Evolutionary conservation across 1,140 invertebrate genomes (phyloP).

Genomic region (Alviniconcha marisindica): DNA sequence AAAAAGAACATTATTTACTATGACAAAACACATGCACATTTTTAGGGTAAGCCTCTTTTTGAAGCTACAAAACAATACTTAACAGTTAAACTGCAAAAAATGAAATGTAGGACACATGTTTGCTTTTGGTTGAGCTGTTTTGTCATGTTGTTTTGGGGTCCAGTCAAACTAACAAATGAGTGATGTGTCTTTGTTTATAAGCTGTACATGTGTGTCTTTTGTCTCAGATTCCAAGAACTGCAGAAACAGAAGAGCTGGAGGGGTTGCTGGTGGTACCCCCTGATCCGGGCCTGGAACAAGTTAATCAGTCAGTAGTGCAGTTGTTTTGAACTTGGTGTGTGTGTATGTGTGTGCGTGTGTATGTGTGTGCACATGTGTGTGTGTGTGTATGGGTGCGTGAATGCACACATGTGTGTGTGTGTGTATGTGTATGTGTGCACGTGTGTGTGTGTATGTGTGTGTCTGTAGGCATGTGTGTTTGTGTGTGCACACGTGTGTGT

Average conservation of each 20-base stretch:
- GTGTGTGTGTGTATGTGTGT: not conserved
- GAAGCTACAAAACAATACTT: too few relatives aligned
- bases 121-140: too few relatives aligned
- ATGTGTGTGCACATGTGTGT: not conserved
- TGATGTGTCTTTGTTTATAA: too few relatives aligned
- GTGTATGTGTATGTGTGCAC: not conserved
- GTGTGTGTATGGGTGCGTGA: not conserved
- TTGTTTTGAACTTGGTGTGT: not conserved
- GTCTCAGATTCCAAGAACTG: conserved; percentile 13
- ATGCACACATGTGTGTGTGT: not conserved
- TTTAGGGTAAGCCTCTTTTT: too few relatives aligned
- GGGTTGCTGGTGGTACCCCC: conserved; percentile 20
- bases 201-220: too few relatives aligned
- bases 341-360: not conserved
- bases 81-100: too few relatives aligned
- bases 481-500: too few relatives aligned
- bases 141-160: too few relatives aligned
- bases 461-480: not conserved
- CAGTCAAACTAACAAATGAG: too few relatives aligned
- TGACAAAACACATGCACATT: too few relatives aligned
- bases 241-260: conserved; percentile 23
- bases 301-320: conserved; percentile 17
- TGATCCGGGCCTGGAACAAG: conserved; percentile 1
- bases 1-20: too few relatives aligned
- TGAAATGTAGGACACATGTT: too few relatives aligned